phyloP scores from a whole-genome alignment of 2,113 vertebrate species.

The Amblyornis subalaris region DNA sequence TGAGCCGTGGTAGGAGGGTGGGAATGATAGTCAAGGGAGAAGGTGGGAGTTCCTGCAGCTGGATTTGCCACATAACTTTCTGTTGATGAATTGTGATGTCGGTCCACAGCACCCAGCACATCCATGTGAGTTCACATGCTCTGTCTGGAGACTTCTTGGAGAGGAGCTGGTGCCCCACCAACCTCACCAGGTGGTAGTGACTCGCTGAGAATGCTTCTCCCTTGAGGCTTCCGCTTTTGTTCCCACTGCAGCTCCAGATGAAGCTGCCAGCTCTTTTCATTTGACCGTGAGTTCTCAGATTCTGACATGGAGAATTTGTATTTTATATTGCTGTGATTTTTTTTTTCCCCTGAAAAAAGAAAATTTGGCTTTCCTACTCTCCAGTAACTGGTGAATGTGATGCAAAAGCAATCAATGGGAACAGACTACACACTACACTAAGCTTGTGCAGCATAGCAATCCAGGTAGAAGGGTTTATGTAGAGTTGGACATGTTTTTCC shows the following conservation, averaged over 20 bases:
- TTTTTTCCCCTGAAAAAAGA: not conserved
- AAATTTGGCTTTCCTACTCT: not conserved
- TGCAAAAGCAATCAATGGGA: not conserved
- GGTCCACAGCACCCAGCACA: not conserved
- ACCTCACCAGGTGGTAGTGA: not conserved
- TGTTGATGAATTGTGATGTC: not conserved
- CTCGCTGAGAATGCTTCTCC: not conserved
- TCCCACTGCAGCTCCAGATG: not conserved
- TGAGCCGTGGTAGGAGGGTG: not conserved
- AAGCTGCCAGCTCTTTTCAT: not conserved
- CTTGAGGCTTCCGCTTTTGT: not conserved
- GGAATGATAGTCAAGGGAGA: not conserved
- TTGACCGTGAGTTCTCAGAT: not conserved
- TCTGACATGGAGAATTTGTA: not conserved
- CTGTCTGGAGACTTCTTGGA: not conserved
- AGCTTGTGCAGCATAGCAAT: not conserved
- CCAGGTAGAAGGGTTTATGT: not conserved
- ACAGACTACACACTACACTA: not conserved
- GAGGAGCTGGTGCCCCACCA: not conserved
- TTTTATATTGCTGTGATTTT: not conserved
- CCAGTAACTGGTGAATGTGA: not conserved
- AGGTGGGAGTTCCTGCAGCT: not conserved
- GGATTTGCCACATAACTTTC: not conserved
- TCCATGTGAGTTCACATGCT: not conserved
- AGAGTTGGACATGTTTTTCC: not conserved